A percentile compares a stretch with the other conserved stretches of the same genome.
phyloP scores from a whole-genome alignment of 2,797 vertebrate genomes.

The Limnodromus scolopaceus region DNA sequence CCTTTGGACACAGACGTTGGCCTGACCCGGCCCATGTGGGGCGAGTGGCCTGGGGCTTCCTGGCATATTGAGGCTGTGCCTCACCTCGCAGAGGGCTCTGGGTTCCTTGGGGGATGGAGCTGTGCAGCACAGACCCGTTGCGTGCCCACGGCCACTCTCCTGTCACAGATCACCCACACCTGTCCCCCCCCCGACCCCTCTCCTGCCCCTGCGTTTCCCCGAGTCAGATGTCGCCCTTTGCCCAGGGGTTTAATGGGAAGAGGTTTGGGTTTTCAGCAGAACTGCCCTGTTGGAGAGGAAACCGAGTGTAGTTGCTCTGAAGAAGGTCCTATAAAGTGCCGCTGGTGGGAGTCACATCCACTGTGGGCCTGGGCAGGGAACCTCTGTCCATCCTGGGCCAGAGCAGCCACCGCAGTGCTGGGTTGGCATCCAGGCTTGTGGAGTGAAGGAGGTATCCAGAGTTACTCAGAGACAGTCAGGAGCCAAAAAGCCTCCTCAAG shows the following conservation, averaged over 20 bases:
- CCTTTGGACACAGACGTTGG: rapidly evolving
- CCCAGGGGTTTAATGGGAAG: neutral
- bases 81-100: neutral
- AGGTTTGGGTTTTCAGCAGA: neutral
- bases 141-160: neutral
- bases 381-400: neutral
- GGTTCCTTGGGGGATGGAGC: neutral
- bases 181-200: neutral
- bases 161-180: neutral
- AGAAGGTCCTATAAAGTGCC: neutral
- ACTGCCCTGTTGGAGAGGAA: neutral
- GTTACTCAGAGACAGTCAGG: neutral
- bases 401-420: neutral
- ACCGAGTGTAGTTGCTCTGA: neutral
- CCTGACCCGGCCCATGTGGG: neutral
- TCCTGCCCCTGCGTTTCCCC: neutral
- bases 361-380: neutral
- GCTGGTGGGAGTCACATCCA: rapidly evolving
- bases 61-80: neutral
- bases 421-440: neutral
- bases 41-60: rapidly evolving
- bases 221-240: neutral
- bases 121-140: neutral
- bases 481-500: neutral
- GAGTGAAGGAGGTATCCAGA: neutral